Conservation (phyloP, 1,140 invertebrate genomes). For the Zaprionus ghesquierei region DNA sequence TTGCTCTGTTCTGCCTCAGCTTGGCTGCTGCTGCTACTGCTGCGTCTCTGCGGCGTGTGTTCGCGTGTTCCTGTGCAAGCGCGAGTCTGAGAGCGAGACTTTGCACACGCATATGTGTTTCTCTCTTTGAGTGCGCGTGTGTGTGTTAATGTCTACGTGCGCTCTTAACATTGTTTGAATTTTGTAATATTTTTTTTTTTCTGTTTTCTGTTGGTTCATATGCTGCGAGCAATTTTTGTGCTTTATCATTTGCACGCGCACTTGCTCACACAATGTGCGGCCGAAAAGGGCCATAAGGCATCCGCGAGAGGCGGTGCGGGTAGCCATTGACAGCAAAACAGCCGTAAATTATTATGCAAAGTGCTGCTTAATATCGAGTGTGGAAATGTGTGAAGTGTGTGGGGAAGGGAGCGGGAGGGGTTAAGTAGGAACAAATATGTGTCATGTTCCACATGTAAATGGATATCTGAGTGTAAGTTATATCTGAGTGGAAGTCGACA, state of each 20-base stretch:
- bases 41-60: constrained; percentile 22
- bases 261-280: constrained; percentile 18
- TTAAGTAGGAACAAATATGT: background rate
- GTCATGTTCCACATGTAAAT: constrained; percentile 28
- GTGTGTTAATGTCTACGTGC: constrained; percentile 12
- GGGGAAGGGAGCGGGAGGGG: background rate
- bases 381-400: constrained; percentile 34
- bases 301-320: background rate
- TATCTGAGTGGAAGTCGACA: constrained; percentile 20
- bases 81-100: constrained; percentile 8
- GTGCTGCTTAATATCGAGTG: constrained; percentile 32
- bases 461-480: no score
- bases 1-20: background rate
- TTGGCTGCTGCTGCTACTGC: constrained; percentile 1
- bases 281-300: constrained; percentile 32
- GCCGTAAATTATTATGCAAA: constrained; percentile 41
- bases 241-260: constrained; percentile 39
- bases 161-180: constrained; percentile 47
- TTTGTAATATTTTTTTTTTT: constrained; percentile 41
- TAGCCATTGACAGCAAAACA: constrained; percentile 27
- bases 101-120: constrained; percentile 10
- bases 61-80: constrained; percentile 17
- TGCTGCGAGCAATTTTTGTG: constrained; percentile 30
- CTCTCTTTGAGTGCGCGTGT: background rate
- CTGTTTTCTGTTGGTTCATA: constrained; percentile 22